phyloP scores from a whole-genome alignment of 2,113 vertebrate genomes.

The Melospiza georgiana region DNA sequence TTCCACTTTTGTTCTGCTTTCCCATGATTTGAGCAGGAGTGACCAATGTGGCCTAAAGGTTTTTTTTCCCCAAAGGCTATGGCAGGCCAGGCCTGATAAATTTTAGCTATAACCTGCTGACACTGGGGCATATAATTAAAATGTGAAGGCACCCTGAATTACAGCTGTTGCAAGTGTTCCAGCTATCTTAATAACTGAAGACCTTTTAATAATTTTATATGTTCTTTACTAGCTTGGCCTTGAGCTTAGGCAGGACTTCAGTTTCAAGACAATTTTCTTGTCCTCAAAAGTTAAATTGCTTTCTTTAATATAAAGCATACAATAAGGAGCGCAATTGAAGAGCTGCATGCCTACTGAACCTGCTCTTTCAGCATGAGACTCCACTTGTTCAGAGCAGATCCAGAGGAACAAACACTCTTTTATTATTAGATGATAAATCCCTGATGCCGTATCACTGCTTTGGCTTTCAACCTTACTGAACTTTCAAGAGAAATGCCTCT shows the following conservation, averaged over 20 bases:
- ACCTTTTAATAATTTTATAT: conserved; percentile 53
- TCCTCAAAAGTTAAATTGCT: conserved; percentile 64
- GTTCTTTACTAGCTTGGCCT: conserved; percentile 38
- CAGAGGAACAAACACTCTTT: conserved; percentile 54
- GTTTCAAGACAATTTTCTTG: conserved; percentile 67
- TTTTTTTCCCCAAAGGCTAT: not conserved
- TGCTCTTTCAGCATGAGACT: conserved; percentile 40
- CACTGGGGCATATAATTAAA: conserved; percentile 52
- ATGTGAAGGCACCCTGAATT: conserved; percentile 38
- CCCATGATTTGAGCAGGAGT: not conserved
- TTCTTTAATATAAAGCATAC: conserved; percentile 62
- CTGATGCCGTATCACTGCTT: conserved; percentile 46
- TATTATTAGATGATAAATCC: conserved; percentile 69
- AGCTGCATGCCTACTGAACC: conserved; percentile 18
- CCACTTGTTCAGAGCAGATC: conserved; percentile 23
- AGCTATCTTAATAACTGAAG: conserved; percentile 43
- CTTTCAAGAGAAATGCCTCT: conserved; percentile 59
- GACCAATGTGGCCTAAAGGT: not conserved
- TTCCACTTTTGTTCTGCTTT: not conserved
- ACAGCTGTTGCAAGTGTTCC: not conserved
- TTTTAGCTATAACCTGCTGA: conserved; percentile 49
- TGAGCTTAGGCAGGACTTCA: conserved; percentile 52
- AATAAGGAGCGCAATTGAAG: conserved; percentile 60
- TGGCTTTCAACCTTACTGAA: conserved; percentile 61
- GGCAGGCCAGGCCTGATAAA: conserved; percentile 47